Percentiles rank a stretch among this genome's conserved stretches.
Evolutionary conservation across 2,113 vertebrate species (phyloP).

Genomic region (Tinamus guttatus): DNA sequence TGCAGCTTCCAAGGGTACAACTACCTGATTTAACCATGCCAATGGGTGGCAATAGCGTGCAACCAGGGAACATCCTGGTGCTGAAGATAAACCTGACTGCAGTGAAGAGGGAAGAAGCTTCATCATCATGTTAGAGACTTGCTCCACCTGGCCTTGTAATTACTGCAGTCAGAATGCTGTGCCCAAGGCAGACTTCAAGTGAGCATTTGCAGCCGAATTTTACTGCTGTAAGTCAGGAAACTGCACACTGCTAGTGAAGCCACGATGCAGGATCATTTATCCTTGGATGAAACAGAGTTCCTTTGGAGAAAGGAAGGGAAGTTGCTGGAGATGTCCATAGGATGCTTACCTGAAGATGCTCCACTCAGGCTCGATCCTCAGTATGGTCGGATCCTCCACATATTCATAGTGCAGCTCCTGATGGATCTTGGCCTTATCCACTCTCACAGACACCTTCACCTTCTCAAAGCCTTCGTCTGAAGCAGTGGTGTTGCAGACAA

Average conservation of each 20-base stretch:
- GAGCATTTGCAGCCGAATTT: not conserved
- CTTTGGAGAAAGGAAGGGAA: not conserved
- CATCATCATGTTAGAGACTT: not conserved
- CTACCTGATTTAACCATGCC: not conserved
- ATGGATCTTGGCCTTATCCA: slow-evolving; percentile 92
- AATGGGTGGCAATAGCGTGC: not conserved
- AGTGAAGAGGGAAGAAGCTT: not conserved
- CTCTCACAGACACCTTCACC: slow-evolving; percentile 89
- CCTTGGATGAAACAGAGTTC: fast-evolving
- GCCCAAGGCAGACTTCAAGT: not conserved
- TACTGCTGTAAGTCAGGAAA: not conserved
- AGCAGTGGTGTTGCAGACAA: slow-evolving; percentile 91
- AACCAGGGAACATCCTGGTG: not conserved
- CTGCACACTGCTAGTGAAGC: not conserved
- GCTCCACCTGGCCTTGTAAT: not conserved
- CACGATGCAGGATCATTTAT: not conserved
- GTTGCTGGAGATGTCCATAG: fast-evolving
- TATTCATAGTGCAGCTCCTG: slow-evolving; percentile 93
- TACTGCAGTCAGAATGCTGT: not conserved
- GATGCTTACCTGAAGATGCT: slow-evolving; percentile 91
- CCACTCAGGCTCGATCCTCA: slow-evolving; percentile 95
- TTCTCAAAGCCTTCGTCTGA: slow-evolving; percentile 87
- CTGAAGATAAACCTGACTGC: not conserved
- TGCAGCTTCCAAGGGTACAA: not conserved
- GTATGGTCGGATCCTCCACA: slow-evolving; percentile 93